phyloP scores from a whole-genome alignment of 2,888 invertebrate genomes.

The Aleiodes alternator region DNA sequence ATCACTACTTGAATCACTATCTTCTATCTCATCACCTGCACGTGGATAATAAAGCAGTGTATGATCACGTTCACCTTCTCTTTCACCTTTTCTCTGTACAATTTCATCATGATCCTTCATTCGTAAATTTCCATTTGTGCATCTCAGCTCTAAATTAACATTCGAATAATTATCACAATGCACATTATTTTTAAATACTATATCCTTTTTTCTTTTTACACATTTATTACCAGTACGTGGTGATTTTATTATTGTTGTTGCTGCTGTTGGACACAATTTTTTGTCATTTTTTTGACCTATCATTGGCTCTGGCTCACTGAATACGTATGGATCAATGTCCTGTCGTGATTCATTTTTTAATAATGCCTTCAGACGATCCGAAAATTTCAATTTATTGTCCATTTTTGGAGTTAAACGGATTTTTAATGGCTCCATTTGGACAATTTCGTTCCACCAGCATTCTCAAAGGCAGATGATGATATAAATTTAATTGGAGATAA shows the following conservation, averaged over 20 bases:
- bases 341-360: constrained; percentile 72
- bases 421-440: constrained; percentile 66
- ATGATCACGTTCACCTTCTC: constrained; percentile 66
- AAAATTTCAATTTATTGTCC: constrained; percentile 76
- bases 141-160: constrained; percentile 59
- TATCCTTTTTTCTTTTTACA: constrained; percentile 62
- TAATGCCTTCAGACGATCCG: constrained; percentile 75
- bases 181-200: constrained; percentile 1
- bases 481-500: constrained; percentile 49
- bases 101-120: constrained; percentile 40
- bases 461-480: constrained; percentile 63
- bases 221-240: constrained; percentile 63
- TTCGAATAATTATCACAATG: constrained; percentile 43
- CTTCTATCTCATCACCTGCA: constrained; percentile 75
- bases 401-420: constrained; percentile 67
- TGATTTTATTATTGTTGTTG: constrained; percentile 62
- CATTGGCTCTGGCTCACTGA: constrained; percentile 75
- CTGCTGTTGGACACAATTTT: constrained; percentile 57
- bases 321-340: constrained; percentile 76
- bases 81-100: constrained; percentile 58
- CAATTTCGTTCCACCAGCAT: constrained; percentile 66
- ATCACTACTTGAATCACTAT: constrained; percentile 75
- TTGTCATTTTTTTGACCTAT: constrained; percentile 60
- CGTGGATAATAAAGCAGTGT: constrained; percentile 71
- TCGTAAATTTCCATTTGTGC: constrained; percentile 54